phyloP scores from a whole-genome alignment of 2,113 vertebrate species.

The Aptenodytes forsteri region DNA sequence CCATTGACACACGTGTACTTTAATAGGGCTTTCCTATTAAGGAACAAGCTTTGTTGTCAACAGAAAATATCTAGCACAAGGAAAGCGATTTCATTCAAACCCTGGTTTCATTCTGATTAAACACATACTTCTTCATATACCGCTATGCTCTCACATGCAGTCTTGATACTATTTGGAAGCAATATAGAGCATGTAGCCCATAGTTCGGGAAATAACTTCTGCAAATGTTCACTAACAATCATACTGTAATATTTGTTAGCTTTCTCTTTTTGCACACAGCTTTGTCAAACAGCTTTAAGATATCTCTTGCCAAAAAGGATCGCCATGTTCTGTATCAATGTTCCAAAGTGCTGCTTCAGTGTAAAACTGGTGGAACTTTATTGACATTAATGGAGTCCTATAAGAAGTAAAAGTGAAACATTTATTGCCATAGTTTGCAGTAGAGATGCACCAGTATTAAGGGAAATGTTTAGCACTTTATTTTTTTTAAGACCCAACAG shows the following conservation, averaged over 20 bases:
- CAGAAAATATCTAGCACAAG: background rate
- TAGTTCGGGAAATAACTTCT: background rate
- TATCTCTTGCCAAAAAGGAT: conserved; percentile 54
- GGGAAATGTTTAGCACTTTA: conserved; percentile 33
- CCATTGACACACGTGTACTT: rapidly evolving
- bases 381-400: background rate
- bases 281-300: conserved; percentile 57
- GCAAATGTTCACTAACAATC: background rate
- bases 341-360: conserved; percentile 46
- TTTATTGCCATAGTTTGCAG: background rate
- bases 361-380: conserved; percentile 5
- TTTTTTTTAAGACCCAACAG: background rate
- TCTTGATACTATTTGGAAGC: background rate
- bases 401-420: background rate
- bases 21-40: background rate
- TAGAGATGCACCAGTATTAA: background rate
- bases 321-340: background rate
- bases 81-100: background rate
- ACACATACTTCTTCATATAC: background rate
- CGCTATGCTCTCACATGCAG: background rate
- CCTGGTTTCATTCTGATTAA: background rate
- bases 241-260: conserved; percentile 7
- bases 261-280: background rate
- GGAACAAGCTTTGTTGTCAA: background rate
- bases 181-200: background rate